Evolutionary conservation across 2,113 vertebrate species (phyloP), one percentile per base, ranked within the genome.

Genomic region (Burhinus bistriatus): DNA sequence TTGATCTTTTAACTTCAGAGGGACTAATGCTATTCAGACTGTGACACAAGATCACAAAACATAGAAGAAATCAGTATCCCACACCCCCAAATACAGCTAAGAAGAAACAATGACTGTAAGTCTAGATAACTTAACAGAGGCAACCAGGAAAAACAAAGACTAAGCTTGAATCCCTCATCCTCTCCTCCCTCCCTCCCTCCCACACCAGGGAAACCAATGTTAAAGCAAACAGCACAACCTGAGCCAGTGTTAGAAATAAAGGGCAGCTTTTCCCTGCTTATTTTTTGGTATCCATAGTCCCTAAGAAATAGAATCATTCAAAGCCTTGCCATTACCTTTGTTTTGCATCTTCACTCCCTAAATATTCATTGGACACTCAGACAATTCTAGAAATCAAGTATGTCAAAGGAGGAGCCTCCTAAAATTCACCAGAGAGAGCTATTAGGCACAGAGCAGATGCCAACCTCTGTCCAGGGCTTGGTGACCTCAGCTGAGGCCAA

Each of bases 21-120:
- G 99, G 97, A 94, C 95, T 98, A 96, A 99, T 98, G 96, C 97
- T 99, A 94, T 99, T 99, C 97, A 99, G 97, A 98, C 99, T 99
- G 86, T 30, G 83, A 83, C 83, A 78, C 25, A 52, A 72, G 71
- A 93, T 15, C 84, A 91, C 12, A 96, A 8, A 89, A 12, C 26
- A 79, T 51, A 95, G 34, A 62, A 79, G 34, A 82, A 95, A 86
- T 94, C 61, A 92, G 71, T 65, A 88, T 42, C 13, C 6, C 70
- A 71, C 32, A 86, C 7, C 65, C 3, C 18, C 51, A 73, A 83
- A 80, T 22, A 70, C 5, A 93, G 49, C 25, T 77, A 85, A 73
- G 52, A 83, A 89, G 44, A 83, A 87, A 82, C 40, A 45, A 51
- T 13, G 13, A 49, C 25, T 59, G 2, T 55, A 76, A 75, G n/a